Conservation (phyloP, 2,888 invertebrate genomes). For the Xestia ashworthii region DNA sequence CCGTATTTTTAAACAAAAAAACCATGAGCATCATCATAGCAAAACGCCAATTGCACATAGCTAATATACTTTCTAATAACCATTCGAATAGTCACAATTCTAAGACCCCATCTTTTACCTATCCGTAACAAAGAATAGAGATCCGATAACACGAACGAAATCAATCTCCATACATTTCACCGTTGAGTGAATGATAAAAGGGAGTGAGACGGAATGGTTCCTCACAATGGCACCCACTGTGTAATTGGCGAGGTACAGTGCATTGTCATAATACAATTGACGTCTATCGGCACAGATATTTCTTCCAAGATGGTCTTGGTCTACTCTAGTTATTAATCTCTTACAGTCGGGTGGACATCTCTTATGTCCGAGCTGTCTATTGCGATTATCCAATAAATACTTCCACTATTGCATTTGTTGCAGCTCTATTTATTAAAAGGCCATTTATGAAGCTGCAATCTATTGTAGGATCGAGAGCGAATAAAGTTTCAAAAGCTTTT, state of each 20-base stretch:
- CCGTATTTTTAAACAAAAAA: neutral
- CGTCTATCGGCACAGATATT: constrained; percentile 73
- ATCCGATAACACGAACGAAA: constrained; percentile 74
- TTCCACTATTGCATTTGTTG: constrained; percentile 42
- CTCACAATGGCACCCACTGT: constrained; percentile 76
- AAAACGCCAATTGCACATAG: neutral
- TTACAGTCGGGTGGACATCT: constrained; percentile 50
- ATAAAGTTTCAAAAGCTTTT: constrained; percentile 38
- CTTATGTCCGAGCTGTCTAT: constrained; percentile 50
- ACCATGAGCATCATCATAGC: neutral
- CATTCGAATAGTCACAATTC: constrained; percentile 32
- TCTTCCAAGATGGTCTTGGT: constrained; percentile 54
- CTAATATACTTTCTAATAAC: neutral
- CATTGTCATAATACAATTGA: constrained; percentile 81
- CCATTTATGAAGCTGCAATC: constrained; percentile 40
- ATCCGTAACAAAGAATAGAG: constrained; percentile 65
- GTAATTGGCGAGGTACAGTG: constrained; percentile 80
- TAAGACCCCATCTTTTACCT: constrained; percentile 35
- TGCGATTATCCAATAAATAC: constrained; percentile 51
- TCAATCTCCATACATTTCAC: constrained; percentile 80
- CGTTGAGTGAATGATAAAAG: constrained; percentile 74
- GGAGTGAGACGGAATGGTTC: constrained; percentile 70
- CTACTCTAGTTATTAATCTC: constrained; percentile 62
- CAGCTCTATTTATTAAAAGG: constrained; percentile 50
- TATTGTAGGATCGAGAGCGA: constrained; percentile 32